phyloP scores from a whole-genome alignment of 2,888 invertebrate species.

The Azorinus chamasolen region DNA sequence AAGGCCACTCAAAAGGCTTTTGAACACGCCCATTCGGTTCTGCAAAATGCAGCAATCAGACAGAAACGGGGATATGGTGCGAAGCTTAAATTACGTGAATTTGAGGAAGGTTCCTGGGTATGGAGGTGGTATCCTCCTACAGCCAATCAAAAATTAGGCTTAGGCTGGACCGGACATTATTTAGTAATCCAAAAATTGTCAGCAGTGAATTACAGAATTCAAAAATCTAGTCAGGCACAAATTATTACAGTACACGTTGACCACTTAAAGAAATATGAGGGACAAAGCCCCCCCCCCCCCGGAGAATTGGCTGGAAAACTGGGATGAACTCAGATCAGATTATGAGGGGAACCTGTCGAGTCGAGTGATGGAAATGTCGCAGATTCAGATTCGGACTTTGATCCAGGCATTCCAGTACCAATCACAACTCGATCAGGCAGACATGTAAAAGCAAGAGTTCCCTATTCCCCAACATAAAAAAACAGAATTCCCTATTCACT shows the following conservation, averaged over 20 bases:
- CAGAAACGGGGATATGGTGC: constrained; percentile 21
- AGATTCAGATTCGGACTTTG: neutral
- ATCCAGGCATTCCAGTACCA: no score
- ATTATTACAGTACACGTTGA: constrained; percentile 1
- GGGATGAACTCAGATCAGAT: neutral
- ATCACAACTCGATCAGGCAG: no score
- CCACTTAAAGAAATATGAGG: neutral
- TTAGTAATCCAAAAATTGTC: neutral
- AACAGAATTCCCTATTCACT: no score
- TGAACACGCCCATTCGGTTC: constrained; percentile 9
- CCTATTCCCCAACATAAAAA: no score
- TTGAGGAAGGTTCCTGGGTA: constrained; percentile 5
- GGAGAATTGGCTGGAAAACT: no score
- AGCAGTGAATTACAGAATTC: neutral
- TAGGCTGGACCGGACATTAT: constrained; percentile 16
- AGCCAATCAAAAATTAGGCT: constrained; percentile 6
- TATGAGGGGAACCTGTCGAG: no score
- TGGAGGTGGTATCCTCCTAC: constrained; percentile 34
- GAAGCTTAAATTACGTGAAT: constrained; percentile 6
- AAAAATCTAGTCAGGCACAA: neutral
- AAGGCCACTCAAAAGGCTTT: neutral
- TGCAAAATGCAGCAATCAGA: constrained; percentile 2
- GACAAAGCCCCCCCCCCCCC: neutral
- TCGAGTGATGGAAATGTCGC: neutral
- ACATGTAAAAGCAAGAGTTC: no score